Evolutionary conservation across 2,888 invertebrate species (phyloP).

Genomic region (Leptinotarsa peninsularis): DNA sequence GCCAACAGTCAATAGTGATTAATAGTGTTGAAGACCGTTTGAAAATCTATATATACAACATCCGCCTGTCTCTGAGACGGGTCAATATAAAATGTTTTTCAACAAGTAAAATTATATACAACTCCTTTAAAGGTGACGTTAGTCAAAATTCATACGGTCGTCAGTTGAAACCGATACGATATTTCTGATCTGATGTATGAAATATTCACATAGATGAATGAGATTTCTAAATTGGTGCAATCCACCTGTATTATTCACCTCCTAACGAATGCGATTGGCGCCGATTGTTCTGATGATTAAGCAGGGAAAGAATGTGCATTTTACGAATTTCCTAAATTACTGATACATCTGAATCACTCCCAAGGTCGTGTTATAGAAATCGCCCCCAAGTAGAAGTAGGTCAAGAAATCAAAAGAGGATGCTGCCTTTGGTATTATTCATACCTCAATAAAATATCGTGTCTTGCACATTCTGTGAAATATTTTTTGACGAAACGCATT

Average conservation of each 20-base stretch:
- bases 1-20: too few species aligned
- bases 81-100: too few species aligned
- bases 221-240: not conserved
- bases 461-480: too few species aligned
- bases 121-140: too few species aligned
- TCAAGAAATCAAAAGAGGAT: not conserved
- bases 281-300: constrained; percentile 1
- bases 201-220: not conserved
- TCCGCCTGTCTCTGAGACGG: too few species aligned
- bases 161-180: not conserved
- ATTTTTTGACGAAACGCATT: too few species aligned
- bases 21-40: too few species aligned
- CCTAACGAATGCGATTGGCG: constrained; percentile 9
- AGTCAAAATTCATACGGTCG: too few species aligned
- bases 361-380: constrained; percentile 7
- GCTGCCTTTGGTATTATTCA: not conserved
- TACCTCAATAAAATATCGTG: not conserved
- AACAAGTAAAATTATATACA: too few species aligned
- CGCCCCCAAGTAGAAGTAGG: not conserved
- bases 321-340: constrained; percentile 19
- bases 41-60: too few species aligned
- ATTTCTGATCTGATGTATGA: not conserved
- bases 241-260: constrained; percentile 16
- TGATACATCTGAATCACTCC: constrained; percentile 15
- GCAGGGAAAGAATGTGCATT: not conserved